These are phyloP conservation scores for Theristicus caerulescens DNA, from an alignment of 2,113 vertebrate genomes.

Conservation along the genomic window DNA sequence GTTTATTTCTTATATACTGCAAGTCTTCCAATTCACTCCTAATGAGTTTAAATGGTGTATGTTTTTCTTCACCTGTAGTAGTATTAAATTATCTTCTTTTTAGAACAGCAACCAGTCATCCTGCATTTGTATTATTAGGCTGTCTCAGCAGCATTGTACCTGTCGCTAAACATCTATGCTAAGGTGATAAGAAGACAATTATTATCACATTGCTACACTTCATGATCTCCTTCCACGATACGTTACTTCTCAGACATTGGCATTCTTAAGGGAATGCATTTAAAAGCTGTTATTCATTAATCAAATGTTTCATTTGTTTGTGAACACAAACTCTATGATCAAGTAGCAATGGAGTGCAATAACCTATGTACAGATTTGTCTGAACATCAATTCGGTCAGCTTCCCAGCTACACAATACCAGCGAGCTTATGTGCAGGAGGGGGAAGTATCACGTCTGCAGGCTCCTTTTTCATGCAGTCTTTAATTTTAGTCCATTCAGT, in stretches of 20 bases:
- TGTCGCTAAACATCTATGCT: neutral
- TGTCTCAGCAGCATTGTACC: neutral
- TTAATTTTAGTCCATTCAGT: neutral
- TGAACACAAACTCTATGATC: neutral
- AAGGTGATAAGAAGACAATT: neutral
- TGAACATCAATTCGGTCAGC: neutral
- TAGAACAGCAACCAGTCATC: neutral
- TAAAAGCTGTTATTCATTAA: neutral
- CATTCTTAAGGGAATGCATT: neutral
- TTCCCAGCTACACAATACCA: neutral
- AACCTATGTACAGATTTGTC: neutral
- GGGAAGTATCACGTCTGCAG: neutral
- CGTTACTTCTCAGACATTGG: accelerated
- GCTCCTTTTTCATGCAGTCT: neutral
- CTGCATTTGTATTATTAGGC: neutral
- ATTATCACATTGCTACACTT: neutral
- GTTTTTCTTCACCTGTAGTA: neutral
- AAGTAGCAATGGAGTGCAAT: neutral
- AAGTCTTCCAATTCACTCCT: neutral
- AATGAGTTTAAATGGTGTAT: neutral
- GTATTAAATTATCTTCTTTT: neutral
- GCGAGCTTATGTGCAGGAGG: accelerated
- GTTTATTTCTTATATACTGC: neutral
- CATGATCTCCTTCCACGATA: neutral
- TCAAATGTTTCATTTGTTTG: neutral